Base-by-base conservation (phyloP, 2,888 invertebrate genomes). In the Drosophila anceps region DNA sequence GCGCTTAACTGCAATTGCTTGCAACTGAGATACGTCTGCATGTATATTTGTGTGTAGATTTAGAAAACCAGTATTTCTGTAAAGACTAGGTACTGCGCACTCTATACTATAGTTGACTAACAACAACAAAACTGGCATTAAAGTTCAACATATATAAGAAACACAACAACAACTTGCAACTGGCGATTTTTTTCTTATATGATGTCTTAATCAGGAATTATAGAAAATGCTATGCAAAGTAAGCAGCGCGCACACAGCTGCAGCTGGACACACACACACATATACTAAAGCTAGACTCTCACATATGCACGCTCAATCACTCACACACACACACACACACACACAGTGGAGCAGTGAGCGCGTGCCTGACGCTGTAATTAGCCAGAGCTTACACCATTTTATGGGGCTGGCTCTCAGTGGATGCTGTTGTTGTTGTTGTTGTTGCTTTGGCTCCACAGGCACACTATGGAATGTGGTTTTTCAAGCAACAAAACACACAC, bases 391-490 rank as follows among this genome's bases (percentile, higher is more conserved):
- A 72, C 84, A 78, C 64, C 84, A 81, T 73, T 80, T 72, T 71
- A 46, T 64, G 68, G 31, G 59, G 58, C 75, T 62, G 58, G 67
- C 76, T 76, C 81, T 81, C 76, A 76, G 44, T 73, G 82, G 84
- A 89, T 84, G 85, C 85, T 85, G 86, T 60, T 43, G 63, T 50
- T 60, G 66, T 41, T 59, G 57, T 24, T 81, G 73, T 43, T 67
- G 66, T 46, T 57, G 60, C 54, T 43, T 46, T 73, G 55, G 60
- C 69, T 58, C 54, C 54, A 43, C 60, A 79, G 78, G 86, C 90
- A 82, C 86, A 88, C 90, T 88, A 83, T 83, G 86, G 86, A 87
- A 87, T 87, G 86, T 73, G 87, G 86, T 87, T 90, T 87, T 88
- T 87, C 90, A 76, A 90, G 83, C 86, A 73, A 62, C 71, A 41